Conservation (phyloP, 2,113 vertebrate species). For the Rhynchopsitta pachyrhyncha region DNA sequence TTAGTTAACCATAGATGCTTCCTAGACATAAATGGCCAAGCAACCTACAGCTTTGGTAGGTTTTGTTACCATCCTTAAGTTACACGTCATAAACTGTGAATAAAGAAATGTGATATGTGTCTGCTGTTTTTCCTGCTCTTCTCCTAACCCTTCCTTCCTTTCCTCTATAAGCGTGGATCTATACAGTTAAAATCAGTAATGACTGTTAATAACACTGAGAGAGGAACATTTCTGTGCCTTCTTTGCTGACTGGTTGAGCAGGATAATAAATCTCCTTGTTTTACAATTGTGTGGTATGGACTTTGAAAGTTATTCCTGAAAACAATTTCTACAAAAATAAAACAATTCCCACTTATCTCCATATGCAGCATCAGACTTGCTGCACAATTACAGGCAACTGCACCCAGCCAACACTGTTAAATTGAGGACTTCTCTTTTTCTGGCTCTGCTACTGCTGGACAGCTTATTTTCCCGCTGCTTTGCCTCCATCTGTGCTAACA, state of each 20-base stretch:
- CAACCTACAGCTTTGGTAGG: neutral
- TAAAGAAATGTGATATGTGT: neutral
- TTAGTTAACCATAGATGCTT: neutral
- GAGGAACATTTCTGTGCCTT: neutral
- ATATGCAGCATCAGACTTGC: neutral
- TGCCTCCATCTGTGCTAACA: constrained; percentile 58
- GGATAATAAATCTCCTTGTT: neutral
- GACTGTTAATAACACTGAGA: neutral
- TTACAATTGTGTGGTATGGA: neutral
- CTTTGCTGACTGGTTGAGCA: neutral
- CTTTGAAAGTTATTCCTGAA: neutral
- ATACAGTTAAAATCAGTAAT: neutral
- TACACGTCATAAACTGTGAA: neutral
- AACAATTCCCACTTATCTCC: neutral
- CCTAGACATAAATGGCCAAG: neutral
- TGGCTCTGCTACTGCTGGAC: constrained; percentile 31
- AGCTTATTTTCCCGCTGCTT: constrained; percentile 19
- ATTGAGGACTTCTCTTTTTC: constrained; percentile 32
- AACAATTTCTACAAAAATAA: neutral
- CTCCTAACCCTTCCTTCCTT: neutral
- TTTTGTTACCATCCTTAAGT: neutral
- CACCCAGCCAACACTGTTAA: constrained; percentile 23
- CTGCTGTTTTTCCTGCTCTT: neutral
- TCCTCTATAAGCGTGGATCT: neutral
- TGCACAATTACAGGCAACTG: neutral